Conservation (phyloP, 2,888 invertebrate genomes). For the Mystacides longicornis region DNA sequence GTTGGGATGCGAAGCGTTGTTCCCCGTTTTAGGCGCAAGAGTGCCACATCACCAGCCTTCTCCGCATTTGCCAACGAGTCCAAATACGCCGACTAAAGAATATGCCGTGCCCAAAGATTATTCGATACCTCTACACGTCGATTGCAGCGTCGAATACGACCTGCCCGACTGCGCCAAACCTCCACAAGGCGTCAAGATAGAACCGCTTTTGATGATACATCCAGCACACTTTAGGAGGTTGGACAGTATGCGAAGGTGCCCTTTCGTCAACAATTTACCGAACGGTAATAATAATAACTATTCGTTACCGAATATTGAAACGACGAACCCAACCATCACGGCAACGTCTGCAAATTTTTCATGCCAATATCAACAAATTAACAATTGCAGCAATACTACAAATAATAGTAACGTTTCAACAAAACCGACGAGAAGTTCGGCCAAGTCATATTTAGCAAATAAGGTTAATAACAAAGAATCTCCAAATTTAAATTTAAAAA, state of each 20-base stretch:
- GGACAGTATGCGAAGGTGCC: constrained; percentile 74
- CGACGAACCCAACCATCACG: not conserved
- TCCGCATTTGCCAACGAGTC: constrained; percentile 34
- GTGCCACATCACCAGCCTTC: constrained; percentile 42
- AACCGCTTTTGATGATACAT: constrained; percentile 83
- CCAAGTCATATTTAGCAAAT: not conserved
- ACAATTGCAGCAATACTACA: not conserved
- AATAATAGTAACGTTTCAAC: not conserved
- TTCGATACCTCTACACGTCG: constrained; percentile 80
- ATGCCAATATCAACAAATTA: not conserved
- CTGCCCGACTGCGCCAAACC: constrained; percentile 84
- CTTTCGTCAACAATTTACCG: constrained; percentile 78
- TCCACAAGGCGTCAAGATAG: constrained; percentile 73
- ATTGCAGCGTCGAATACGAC: constrained; percentile 88
- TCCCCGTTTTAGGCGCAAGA: constrained; percentile 33
- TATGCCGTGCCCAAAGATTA: constrained; percentile 60
- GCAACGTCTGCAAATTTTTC: not conserved
- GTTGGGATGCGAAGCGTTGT: constrained; percentile 33
- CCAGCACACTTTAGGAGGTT: constrained; percentile 84
- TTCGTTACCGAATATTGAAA: not conserved
- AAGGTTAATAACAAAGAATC: not conserved
- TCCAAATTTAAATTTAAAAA: not conserved
- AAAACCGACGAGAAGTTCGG: not conserved
- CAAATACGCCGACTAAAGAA: not conserved
- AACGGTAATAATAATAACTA: constrained; percentile 37